Conservation (phyloP, 1,140 invertebrate species). For the Drosophila obscura region DNA sequence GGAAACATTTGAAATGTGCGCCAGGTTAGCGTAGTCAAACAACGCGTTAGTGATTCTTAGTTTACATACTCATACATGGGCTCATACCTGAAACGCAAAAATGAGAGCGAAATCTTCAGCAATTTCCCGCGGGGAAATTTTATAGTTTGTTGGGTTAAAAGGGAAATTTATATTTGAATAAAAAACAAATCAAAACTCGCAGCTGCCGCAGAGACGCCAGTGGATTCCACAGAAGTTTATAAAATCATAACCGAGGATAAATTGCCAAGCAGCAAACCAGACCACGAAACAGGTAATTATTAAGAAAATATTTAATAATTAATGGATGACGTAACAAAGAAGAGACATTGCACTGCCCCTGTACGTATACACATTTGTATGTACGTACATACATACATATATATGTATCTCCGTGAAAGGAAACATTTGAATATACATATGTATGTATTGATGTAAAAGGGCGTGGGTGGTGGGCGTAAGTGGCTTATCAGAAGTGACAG, state of each 20-base stretch:
- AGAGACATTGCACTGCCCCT: slow-evolving; percentile 15
- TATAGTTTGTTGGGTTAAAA: no score
- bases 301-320: not conserved
- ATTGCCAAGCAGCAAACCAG: slow-evolving; percentile 25
- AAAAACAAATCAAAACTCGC: no score
- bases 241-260: slow-evolving; percentile 61
- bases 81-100: no score
- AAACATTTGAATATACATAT: not conserved
- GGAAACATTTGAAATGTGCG: slow-evolving; percentile 5
- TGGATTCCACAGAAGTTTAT: slow-evolving; percentile 46
- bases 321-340: slow-evolving; percentile 62
- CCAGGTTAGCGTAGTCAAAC: not conserved
- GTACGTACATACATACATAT: not conserved
- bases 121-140: no score
- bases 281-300: slow-evolving; percentile 49
- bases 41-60: not conserved
- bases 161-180: no score
- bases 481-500: slow-evolving; percentile 26
- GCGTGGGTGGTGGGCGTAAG: not conserved
- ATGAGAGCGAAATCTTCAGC: no score
- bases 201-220: slow-evolving; percentile 8
- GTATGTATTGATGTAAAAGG: not conserved
- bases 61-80: no score
- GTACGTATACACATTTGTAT: not conserved
- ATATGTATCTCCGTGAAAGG: not conserved